A percentile compares a stretch with the other conserved stretches of the same genome.
Conservation (phyloP, 2,888 invertebrate species). For the Leptura quadrifasciata region DNA sequence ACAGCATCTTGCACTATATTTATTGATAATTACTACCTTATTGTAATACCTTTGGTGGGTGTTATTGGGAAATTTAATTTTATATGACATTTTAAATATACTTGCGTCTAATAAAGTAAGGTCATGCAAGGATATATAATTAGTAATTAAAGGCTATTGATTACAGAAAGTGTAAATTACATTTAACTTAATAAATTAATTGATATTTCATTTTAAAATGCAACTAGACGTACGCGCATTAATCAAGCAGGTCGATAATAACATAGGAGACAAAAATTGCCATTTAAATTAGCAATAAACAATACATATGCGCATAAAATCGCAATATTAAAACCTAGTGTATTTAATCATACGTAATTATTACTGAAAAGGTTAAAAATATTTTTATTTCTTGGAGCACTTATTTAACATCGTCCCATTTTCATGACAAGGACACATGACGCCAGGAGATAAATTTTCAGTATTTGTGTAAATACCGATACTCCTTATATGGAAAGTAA, state of each 20-base stretch:
- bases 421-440: too few relatives aligned
- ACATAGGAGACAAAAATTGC: conserved; percentile 1
- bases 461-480: too few relatives aligned
- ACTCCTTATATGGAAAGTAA: too few relatives aligned
- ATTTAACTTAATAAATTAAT: not conserved
- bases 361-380: too few relatives aligned
- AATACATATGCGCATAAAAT: too few relatives aligned
- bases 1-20: conserved; percentile 4
- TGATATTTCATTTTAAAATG: not conserved
- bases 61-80: conserved; percentile 23
- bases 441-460: too few relatives aligned
- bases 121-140: conserved; percentile 3
- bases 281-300: not conserved
- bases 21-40: conserved; percentile 21
- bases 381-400: too few relatives aligned
- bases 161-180: conserved; percentile 3
- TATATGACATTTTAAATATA: conserved; percentile 5
- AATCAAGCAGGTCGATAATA: not conserved
- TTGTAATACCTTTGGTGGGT: not conserved
- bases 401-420: too few relatives aligned
- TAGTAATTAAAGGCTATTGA: conserved; percentile 5
- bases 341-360: too few relatives aligned
- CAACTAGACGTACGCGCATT: not conserved
- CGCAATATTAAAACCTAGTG: too few relatives aligned
- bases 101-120: not conserved